These are phyloP conservation scores for Sebastes cheni DNA, from an alignment of 2,797 vertebrate genomes.

Conservation along the genomic window DNA sequence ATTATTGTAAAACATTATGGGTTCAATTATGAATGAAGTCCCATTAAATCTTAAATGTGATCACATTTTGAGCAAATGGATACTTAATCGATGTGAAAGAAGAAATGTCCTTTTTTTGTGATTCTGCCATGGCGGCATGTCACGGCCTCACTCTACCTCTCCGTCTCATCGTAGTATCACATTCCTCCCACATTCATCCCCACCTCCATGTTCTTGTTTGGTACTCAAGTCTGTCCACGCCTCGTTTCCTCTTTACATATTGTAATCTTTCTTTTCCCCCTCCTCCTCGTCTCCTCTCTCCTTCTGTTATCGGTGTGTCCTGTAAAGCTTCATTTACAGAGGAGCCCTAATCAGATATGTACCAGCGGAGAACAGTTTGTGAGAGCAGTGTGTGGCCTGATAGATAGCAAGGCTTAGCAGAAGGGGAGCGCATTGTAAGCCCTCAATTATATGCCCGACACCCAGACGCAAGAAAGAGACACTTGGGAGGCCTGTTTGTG, in stretches of 20 bases:
- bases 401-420: conserved; percentile 75
- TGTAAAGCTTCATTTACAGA: conserved; percentile 74
- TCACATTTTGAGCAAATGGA: neutral
- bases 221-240: conserved; percentile 7
- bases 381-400: conserved; percentile 71
- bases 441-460: conserved; percentile 77
- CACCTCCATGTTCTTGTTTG: conserved; percentile 19
- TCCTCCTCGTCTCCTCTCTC: conserved; percentile 33
- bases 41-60: neutral
- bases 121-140: neutral
- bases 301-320: conserved; percentile 63
- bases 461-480: conserved; percentile 56
- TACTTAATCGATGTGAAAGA: neutral
- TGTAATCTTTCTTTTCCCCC: conserved; percentile 45
- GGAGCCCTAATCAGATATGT: conserved; percentile 75
- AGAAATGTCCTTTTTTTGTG: neutral
- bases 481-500: conserved; percentile 53
- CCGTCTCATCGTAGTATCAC: neutral
- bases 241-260: conserved; percentile 57
- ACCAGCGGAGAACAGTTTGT: conserved; percentile 69
- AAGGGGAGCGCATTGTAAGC: conserved; percentile 69
- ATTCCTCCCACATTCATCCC: conserved; percentile 22
- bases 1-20: neutral
- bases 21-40: neutral
- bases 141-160: neutral